These are phyloP conservation scores for Drymodes brunneopygia DNA, from an alignment of 2,113 vertebrate species.

Conservation along the genomic window DNA sequence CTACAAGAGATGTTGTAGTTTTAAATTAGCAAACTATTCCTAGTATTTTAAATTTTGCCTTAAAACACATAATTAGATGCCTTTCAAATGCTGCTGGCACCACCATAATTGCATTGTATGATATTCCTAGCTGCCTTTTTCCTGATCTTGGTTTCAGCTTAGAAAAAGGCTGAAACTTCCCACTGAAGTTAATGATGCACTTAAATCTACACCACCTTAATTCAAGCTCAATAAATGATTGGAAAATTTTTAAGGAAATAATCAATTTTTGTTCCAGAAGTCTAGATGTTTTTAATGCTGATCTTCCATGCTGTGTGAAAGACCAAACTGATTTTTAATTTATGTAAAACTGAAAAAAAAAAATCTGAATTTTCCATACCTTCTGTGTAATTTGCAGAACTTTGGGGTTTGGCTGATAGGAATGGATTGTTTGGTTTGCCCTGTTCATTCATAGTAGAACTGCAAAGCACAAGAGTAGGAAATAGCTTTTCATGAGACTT, in stretches of 20 bases:
- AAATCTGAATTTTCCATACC: not conserved
- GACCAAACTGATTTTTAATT: not conserved
- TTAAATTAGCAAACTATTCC: not conserved
- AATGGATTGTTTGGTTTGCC: not conserved
- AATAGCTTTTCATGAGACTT: not conserved
- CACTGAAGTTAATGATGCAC: not conserved
- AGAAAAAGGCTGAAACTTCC: not conserved
- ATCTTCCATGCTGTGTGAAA: not conserved
- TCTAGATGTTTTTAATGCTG: not conserved
- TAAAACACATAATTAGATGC: not conserved
- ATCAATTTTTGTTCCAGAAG: not conserved
- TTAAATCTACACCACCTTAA: not conserved
- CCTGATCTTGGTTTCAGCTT: not conserved
- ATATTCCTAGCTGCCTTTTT: not conserved
- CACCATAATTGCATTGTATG: not conserved
- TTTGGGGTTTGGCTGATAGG: not conserved
- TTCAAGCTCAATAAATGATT: not conserved
- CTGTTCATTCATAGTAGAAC: not conserved
- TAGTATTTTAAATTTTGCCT: not conserved
- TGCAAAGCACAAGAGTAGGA: not conserved
- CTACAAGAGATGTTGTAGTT: not conserved
- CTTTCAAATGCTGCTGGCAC: not conserved
- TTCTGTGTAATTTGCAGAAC: not conserved
- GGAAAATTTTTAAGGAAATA: not conserved
- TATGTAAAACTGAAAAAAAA: not conserved